Conservation (phyloP, 2,888 invertebrate genomes). For the Thumatha senex region DNA sequence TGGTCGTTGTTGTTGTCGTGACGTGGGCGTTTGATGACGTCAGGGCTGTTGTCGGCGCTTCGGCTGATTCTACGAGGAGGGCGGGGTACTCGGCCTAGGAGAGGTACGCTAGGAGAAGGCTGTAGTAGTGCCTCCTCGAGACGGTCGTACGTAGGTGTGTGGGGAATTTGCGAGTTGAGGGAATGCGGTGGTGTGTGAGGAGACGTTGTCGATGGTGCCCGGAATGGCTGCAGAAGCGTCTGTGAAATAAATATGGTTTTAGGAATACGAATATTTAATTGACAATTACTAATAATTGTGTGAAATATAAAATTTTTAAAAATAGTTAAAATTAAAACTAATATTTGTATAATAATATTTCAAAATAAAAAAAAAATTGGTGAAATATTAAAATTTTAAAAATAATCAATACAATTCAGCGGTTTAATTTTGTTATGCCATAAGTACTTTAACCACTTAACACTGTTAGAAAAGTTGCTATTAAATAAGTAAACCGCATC, state of each 20-base stretch:
- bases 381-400: too few species aligned
- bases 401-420: too few species aligned
- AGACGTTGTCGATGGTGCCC: constrained; percentile 83
- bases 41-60: constrained; percentile 86
- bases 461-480: too few species aligned
- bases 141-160: constrained; percentile 69
- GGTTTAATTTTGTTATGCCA: too few species aligned
- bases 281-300: too few species aligned
- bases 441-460: too few species aligned
- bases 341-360: too few species aligned
- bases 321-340: too few species aligned
- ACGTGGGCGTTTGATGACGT: constrained; percentile 84
- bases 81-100: constrained; percentile 83
- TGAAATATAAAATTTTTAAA: too few species aligned
- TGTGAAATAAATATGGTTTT: constrained; percentile 35
- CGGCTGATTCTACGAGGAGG: constrained; percentile 80
- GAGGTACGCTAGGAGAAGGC: constrained; percentile 82
- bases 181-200: constrained; percentile 82
- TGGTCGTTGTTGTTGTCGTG: constrained; percentile 86
- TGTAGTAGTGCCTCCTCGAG: constrained; percentile 74
- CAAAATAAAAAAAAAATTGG: too few species aligned
- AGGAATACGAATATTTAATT: too few species aligned
- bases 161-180: constrained; percentile 70
- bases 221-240: constrained; percentile 87
- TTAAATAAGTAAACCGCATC: too few species aligned